Percentiles rank a stretch among this genome's conserved stretches.
Conservation (phyloP, 2,888 invertebrate species). For the Furcula furcula region DNA sequence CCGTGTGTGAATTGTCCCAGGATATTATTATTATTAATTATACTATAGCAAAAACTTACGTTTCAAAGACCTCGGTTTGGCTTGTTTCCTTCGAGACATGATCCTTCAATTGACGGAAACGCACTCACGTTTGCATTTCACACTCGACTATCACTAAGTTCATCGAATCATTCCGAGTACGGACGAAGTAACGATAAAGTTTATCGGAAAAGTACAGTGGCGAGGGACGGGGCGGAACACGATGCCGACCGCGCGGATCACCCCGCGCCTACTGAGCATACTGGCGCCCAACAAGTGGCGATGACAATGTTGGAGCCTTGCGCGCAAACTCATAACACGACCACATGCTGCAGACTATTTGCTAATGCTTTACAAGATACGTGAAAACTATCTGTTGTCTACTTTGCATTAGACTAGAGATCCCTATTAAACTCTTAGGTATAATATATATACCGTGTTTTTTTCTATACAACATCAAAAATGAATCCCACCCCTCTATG, state of each 20-base stretch:
- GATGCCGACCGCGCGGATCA: conserved; percentile 61
- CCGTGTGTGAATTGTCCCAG: too few relatives aligned
- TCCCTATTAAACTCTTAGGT: too few relatives aligned
- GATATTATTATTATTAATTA: too few relatives aligned
- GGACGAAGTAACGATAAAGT: conserved; percentile 41
- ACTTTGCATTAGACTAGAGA: too few relatives aligned
- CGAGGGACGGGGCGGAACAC: conserved; percentile 31
- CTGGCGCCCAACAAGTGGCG: conserved; percentile 81
- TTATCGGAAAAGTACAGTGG: conserved; percentile 49
- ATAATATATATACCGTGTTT: too few relatives aligned
- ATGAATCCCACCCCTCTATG: too few relatives aligned
- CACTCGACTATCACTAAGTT: conserved; percentile 16
- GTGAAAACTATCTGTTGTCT: too few relatives aligned
- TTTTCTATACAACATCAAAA: too few relatives aligned
- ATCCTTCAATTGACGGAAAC: conserved; percentile 31
- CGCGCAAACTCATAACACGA: conserved; percentile 72
- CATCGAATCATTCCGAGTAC: conserved; percentile 3
- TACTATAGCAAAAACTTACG: conserved; percentile 83
- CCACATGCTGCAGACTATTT: conserved; percentile 29
- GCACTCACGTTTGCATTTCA: conserved; percentile 18
- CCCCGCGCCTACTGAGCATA: conserved; percentile 70
- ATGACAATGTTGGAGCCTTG: conserved; percentile 63
- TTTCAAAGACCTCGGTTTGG: conserved; percentile 86
- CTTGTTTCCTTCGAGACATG: conserved; percentile 87
- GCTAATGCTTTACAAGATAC: conserved; percentile 22